A percentile compares a stretch with the other conserved stretches of the same genome.
Evolutionary conservation across 2,797 vertebrate species (phyloP).

Genomic region (Hybognathus amarus): DNA sequence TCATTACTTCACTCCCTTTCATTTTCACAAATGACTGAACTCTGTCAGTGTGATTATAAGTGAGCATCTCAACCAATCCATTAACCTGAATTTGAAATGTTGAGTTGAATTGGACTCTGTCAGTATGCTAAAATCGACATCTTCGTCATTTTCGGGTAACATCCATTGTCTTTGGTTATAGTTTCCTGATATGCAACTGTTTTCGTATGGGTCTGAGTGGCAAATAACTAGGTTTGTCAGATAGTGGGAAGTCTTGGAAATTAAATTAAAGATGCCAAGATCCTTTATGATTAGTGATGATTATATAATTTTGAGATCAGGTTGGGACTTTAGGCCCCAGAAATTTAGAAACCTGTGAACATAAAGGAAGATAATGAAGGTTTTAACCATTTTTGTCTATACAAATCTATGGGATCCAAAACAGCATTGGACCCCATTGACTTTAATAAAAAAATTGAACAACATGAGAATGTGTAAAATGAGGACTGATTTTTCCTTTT

Average conservation of each 20-base stretch:
- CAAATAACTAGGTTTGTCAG: not conserved
- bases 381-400: not conserved
- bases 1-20: slow-evolving; percentile 16
- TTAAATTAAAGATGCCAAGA: not conserved
- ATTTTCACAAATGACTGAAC: slow-evolving; percentile 34
- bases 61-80: slow-evolving; percentile 5
- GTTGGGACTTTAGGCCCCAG: not conserved
- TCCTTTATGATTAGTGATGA: not conserved
- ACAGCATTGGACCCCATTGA: not conserved
- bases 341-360: not conserved
- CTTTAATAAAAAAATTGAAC: not conserved
- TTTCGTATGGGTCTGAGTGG: not conserved
- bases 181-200: slow-evolving; percentile 3
- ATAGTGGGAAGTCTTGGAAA: not conserved
- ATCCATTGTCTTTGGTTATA: not conserved
- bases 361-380: not conserved
- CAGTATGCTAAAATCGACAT: not conserved
- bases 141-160: not conserved
- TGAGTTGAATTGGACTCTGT: not conserved
- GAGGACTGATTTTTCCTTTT: not conserved
- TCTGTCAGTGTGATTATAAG: slow-evolving; percentile 30
- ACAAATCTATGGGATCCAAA: not conserved
- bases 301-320: not conserved
- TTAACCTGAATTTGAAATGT: slow-evolving; percentile 29
- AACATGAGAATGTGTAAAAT: not conserved